Evolutionary conservation across 2,113 vertebrate genomes (phyloP).

Genomic region (Ictalurus punctatus): DNA sequence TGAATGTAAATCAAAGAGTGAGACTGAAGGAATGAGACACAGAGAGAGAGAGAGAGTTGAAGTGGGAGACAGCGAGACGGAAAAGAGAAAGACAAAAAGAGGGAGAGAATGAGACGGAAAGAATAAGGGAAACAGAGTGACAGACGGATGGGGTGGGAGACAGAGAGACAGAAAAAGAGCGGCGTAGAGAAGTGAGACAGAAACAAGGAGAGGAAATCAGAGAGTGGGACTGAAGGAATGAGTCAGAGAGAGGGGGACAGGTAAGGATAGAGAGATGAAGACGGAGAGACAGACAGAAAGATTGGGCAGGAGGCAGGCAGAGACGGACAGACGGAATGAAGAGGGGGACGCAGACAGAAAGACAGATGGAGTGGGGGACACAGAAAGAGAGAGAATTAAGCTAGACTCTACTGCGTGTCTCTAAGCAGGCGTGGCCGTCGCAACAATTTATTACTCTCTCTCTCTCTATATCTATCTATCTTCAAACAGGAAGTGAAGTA

Average conservation of each 20-base stretch:
- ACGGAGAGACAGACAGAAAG: not conserved
- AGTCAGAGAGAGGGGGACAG: not conserved
- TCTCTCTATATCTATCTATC: not conserved
- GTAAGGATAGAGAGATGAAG: not conserved
- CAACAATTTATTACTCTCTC: no score
- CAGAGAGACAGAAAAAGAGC: not conserved
- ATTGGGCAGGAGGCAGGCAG: not conserved
- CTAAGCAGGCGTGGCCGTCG: no score
- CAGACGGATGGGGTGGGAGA: not conserved
- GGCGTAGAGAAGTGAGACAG: not conserved
- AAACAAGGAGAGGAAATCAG: not conserved
- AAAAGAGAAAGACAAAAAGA: not conserved
- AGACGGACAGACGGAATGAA: not conserved
- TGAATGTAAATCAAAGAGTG: not conserved
- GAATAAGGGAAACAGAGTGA: not conserved
- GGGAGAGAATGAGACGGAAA: not conserved
- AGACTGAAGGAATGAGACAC: constrained; percentile 40
- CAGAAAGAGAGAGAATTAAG: not conserved
- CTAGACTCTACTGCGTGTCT: no score
- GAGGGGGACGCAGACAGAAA: not conserved
- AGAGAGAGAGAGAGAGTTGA: not conserved
- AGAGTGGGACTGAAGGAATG: not conserved
- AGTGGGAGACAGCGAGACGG: not conserved
- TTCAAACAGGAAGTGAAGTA: not conserved
- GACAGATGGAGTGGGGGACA: not conserved